Evolutionary conservation across 1,140 invertebrate species (phyloP).

Genomic region (Zaprionus ghesquierei): DNA sequence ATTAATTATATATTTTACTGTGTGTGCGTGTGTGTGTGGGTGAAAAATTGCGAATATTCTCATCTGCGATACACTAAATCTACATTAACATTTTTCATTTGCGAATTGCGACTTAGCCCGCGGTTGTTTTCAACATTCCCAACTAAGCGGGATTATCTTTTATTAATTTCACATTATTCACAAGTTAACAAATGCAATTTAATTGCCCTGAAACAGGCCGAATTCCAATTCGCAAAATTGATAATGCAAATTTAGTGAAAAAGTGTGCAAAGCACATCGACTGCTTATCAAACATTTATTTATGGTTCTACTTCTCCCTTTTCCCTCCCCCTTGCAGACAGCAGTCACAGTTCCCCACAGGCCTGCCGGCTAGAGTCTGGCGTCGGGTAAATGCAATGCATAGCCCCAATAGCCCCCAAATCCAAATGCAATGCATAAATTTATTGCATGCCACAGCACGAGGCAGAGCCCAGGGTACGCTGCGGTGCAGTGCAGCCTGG

Average conservation of each 20-base stretch:
- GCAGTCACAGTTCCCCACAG: slow-evolving; percentile 10
- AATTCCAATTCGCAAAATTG: slow-evolving; percentile 12
- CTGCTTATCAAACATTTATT: slow-evolving; percentile 77
- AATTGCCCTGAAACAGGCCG: slow-evolving; percentile 9
- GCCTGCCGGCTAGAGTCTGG: not conserved
- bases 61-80: slow-evolving; percentile 6
- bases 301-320: slow-evolving; percentile 37
- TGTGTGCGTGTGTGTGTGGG: too few relatives aligned
- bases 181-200: slow-evolving; percentile 7
- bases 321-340: not conserved
- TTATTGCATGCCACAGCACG: slow-evolving; percentile 57
- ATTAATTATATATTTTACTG: slow-evolving; percentile 15
- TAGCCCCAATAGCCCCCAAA: slow-evolving; percentile 39
- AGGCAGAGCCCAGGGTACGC: slow-evolving; percentile 2
- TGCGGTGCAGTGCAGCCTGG: not conserved
- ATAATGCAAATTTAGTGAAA: slow-evolving; percentile 19
- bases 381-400: slow-evolving; percentile 40
- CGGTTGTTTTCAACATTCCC: slow-evolving; percentile 18
- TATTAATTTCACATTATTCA: slow-evolving; percentile 24
- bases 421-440: slow-evolving; percentile 77
- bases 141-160: slow-evolving; percentile 3
- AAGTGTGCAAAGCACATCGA: slow-evolving; percentile 34
- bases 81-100: slow-evolving; percentile 1
- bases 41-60: not conserved
- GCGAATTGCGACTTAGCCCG: slow-evolving; percentile 7